phyloP scores from a whole-genome alignment of 2,888 invertebrate species.

The Tetanocera ferruginea region DNA sequence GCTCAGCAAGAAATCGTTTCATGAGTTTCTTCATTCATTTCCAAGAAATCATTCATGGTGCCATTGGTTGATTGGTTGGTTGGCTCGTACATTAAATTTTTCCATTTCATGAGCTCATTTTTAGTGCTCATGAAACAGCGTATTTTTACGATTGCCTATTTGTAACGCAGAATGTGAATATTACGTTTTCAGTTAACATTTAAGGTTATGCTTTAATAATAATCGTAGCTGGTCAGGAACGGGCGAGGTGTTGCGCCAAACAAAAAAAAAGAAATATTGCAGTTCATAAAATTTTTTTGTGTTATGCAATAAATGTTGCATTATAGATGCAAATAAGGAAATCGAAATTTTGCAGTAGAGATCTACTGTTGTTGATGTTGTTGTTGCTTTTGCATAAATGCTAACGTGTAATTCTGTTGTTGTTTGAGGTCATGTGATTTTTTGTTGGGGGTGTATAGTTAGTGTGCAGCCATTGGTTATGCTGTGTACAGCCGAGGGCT shows the following conservation, averaged over 20 bases:
- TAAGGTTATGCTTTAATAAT: not conserved
- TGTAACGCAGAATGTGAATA: not conserved
- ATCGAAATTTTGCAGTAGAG: not conserved
- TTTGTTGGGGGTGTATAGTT: not conserved
- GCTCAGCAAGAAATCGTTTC: not conserved
- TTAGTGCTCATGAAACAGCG: not conserved
- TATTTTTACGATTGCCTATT: conserved; percentile 9
- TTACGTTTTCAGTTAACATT: not conserved
- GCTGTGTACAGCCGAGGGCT: not conserved
- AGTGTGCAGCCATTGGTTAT: not conserved
- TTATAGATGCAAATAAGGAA: conserved; percentile 30
- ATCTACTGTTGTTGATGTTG: not conserved
- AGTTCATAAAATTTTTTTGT: conserved; percentile 11
- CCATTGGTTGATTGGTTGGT: not conserved
- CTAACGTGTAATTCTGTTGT: not conserved
- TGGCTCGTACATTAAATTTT: not conserved
- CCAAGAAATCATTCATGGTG: not conserved
- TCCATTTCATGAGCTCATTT: not conserved
- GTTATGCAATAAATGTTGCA: conserved; percentile 28
- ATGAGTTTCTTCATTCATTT: not conserved
- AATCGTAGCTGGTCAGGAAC: not conserved
- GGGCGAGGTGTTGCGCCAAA: not conserved
- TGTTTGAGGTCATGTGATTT: not conserved
- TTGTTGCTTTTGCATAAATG: not conserved
- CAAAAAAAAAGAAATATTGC: not conserved